Conservation (phyloP, 1,140 invertebrate species). For the Drosophila mojavensis region DNA sequence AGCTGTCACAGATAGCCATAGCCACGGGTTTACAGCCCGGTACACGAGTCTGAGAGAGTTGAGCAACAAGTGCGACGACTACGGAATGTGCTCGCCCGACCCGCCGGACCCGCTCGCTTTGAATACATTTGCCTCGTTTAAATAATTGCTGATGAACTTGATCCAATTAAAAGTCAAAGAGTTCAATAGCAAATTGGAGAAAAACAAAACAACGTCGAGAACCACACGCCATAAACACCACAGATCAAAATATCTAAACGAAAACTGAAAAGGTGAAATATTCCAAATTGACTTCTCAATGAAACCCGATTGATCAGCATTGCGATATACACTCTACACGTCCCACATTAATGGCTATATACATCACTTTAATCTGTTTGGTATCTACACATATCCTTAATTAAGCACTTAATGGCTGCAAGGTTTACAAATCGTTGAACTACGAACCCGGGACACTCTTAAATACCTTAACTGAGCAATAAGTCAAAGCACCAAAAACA, state of each 20-base stretch:
- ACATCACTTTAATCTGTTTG: neutral
- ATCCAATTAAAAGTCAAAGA: constrained; percentile 43
- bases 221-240: constrained; percentile 8
- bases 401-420: neutral
- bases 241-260: constrained; percentile 9
- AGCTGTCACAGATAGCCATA: constrained; percentile 5
- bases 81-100: constrained; percentile 5
- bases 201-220: constrained; percentile 15
- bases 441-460: neutral
- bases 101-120: constrained; percentile 6
- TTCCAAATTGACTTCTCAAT: constrained; percentile 6
- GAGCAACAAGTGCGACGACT: constrained; percentile 31
- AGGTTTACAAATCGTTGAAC: neutral
- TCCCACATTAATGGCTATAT: neutral
- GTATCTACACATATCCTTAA: neutral
- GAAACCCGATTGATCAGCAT: neutral
- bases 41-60: constrained; percentile 16
- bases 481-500: neutral
- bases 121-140: constrained; percentile 30
- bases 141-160: constrained; percentile 39
- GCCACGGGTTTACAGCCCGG: neutral
- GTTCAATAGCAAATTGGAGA: constrained; percentile 47
- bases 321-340: neutral
- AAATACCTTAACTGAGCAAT: neutral
- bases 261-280: neutral